Conservation (phyloP, 2,888 invertebrate species). For the Megaustenia siamemsis region DNA sequence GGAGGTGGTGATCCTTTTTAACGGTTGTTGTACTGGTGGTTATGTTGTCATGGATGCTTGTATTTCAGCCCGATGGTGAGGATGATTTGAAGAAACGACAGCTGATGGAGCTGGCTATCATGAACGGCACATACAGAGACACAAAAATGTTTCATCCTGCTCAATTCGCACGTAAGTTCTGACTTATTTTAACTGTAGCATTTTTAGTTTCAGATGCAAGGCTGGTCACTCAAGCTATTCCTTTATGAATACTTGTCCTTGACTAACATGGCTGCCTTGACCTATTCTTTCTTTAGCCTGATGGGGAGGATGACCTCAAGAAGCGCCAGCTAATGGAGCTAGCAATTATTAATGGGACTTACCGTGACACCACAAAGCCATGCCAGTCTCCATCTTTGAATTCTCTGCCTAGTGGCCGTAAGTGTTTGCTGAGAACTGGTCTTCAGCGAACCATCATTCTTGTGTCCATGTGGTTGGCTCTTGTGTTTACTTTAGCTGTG, state of each 20-base stretch:
- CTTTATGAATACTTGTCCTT: not conserved
- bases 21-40: not conserved
- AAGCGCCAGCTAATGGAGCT: constrained; percentile 99
- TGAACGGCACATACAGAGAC: constrained; percentile 99
- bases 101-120: constrained; percentile 99
- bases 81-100: constrained; percentile 99
- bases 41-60: constrained; percentile 9
- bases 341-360: constrained; percentile 99
- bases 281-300: constrained; percentile 86
- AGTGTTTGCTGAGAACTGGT: constrained; percentile 58
- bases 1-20: too few species aligned
- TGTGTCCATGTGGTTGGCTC: not conserved
- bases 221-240: too few species aligned
- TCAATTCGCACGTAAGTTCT: constrained; percentile 69
- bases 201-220: not conserved
- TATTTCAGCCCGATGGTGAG: constrained; percentile 96
- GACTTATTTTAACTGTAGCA: not conserved
- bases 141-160: constrained; percentile 66
- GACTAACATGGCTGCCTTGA: constrained; percentile 9
- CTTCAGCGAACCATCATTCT: not conserved
- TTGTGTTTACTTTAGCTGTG: constrained; percentile 13
- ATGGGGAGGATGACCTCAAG: constrained; percentile 99
- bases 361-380: constrained; percentile 82
- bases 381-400: constrained; percentile 65
- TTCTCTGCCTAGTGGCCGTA: constrained; percentile 73